Base-by-base conservation (phyloP, 2,888 invertebrate genomes). In the Glyphotaelius pellucidus region DNA sequence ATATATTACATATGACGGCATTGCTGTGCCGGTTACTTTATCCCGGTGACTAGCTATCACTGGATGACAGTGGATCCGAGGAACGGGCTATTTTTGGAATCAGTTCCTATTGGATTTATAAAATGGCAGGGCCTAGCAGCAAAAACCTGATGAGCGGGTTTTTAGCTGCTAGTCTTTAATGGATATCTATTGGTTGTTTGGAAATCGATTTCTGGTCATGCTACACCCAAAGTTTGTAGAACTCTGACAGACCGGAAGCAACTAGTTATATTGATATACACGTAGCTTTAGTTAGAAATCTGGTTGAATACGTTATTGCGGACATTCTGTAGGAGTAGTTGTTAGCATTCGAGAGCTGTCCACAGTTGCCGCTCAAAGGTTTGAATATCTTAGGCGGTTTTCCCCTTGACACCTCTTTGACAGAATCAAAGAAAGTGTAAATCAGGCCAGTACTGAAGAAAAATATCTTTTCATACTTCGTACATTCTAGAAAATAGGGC, bases 301-400 rank as follows among this genome's bases (percentile, higher is more conserved):
- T 67, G 67, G 67, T 67, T 67, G 67, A 67, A 5, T 67, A 67
- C 67, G 67, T 67, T 67, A 19, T 67, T 25, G 67, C 67, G 67
- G 67, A 67, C 67, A 9, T 67, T 25, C 67, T 25, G 67, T 67
- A 67, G 1, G 5, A 25, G 67, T 67, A 67, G 67, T 67, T 67
- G 67, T 67, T 67, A 67, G 67, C 42, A 86, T 86, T 38, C 86
- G n/a, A 47, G 35, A 42, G 25, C 52, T 19, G 86, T 86, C 25
- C n/a, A 32, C n/a, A 85, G 85, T 32, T 38, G 38, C n/a, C 15
- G 30, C 47, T 30, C 47, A 86, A 86, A 86, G 42, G 42, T 5
- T 42, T 86, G 86, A 86, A 86, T 86, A 86, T 86, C 86, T 86
- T 30, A 86, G 42, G 86, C 86, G 42, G 86, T 52, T 86, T 42